These are phyloP conservation scores for Tricholauxania praeusta DNA, from an alignment of 2,888 invertebrate genomes.

Conservation along the genomic window DNA sequence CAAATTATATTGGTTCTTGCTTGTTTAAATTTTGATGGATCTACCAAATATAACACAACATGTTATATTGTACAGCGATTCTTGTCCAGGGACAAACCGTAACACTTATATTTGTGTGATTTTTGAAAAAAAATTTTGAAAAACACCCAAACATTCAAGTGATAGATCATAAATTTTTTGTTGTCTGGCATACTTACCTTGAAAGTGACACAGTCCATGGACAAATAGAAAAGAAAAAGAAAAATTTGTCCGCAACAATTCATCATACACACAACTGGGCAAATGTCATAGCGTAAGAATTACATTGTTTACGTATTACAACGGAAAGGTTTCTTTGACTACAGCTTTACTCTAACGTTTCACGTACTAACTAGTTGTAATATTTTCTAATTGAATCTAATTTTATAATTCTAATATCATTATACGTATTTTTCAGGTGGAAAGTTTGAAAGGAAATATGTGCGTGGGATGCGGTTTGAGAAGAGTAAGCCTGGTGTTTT, in stretches of 20 bases:
- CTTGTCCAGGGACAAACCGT: constrained; percentile 30
- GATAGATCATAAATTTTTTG: constrained; percentile 36
- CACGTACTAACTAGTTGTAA: too few relatives aligned
- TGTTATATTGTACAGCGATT: constrained; percentile 25
- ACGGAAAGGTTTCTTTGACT: constrained; percentile 40
- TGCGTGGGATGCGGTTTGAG: too few relatives aligned
- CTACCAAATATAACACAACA: constrained; percentile 28
- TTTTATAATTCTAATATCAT: too few relatives aligned
- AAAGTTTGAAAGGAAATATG: too few relatives aligned
- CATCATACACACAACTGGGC: constrained; percentile 42
- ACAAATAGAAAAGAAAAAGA: constrained; percentile 44
- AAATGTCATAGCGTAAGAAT: constrained; percentile 41
- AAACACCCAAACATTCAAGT: constrained; percentile 38
- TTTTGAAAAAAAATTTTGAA: constrained; percentile 35
- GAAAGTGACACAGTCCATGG: constrained; percentile 44
- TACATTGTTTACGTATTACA: constrained; percentile 39
- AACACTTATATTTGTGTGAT: constrained; percentile 38
- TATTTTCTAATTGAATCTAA: too few relatives aligned
- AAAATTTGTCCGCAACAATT: too few relatives aligned
- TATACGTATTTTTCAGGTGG: too few relatives aligned
- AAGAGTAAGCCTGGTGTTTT: too few relatives aligned
- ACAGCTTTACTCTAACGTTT: constrained; percentile 28
- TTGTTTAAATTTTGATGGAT: constrained; percentile 24
- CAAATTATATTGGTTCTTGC: constrained; percentile 27
- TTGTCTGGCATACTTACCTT: constrained; percentile 40